Evolutionary conservation across 2,888 invertebrate species (phyloP).

Genomic region (Meteorus colon): DNA sequence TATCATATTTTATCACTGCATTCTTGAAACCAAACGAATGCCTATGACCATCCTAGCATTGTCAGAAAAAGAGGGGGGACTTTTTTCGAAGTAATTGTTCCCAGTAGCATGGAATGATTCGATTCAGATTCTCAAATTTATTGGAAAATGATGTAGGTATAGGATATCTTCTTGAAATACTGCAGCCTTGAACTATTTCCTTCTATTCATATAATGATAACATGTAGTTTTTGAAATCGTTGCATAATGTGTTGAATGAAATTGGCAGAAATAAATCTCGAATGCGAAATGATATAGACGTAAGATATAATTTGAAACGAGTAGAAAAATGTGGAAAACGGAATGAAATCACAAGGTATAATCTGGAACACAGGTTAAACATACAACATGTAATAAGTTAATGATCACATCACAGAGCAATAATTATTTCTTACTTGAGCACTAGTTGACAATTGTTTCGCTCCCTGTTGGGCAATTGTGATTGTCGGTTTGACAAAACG

Average conservation of each 20-base stretch:
- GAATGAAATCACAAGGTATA: background rate
- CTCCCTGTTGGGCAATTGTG: constrained; percentile 62
- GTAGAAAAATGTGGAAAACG: background rate
- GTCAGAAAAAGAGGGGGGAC: background rate
- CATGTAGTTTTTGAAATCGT: constrained; percentile 35
- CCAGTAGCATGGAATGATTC: background rate
- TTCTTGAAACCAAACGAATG: constrained; percentile 4
- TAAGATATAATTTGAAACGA: background rate
- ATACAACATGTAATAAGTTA: too few relatives aligned
- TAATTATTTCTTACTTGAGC: constrained; percentile 59
- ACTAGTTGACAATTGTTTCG: constrained; percentile 67
- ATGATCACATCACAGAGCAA: background rate
- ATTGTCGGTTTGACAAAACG: constrained; percentile 64
- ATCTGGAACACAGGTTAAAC: background rate
- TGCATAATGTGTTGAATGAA: constrained; percentile 47
- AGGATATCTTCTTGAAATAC: background rate
- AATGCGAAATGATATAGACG: background rate
- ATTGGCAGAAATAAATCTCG: background rate
- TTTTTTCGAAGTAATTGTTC: background rate
- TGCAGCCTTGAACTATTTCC: background rate
- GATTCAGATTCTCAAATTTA: background rate
- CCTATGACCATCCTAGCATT: background rate
- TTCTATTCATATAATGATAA: constrained; percentile 42
- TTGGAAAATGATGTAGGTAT: background rate
- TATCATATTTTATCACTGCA: background rate